A percentile compares a stretch with the other conserved stretches of the same genome.
These are phyloP conservation scores for Zele albiditarsus DNA, from an alignment of 2,888 invertebrate species.

Conservation along the genomic window DNA sequence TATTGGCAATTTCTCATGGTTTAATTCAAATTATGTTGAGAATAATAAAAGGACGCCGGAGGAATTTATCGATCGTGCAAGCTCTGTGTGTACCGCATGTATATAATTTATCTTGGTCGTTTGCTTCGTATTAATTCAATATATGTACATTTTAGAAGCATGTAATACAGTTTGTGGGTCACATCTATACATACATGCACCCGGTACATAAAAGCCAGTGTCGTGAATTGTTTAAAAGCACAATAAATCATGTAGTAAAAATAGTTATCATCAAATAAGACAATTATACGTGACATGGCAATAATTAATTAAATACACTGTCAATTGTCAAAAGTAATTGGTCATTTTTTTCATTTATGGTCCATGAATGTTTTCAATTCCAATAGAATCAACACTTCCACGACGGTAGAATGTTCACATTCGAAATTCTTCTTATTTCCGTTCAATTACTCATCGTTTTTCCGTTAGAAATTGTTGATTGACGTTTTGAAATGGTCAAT, in stretches of 20 bases:
- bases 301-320: too few species aligned
- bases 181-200: not conserved
- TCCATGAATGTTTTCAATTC: too few species aligned
- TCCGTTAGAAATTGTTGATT: too few species aligned
- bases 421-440: too few species aligned
- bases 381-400: too few species aligned
- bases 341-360: too few species aligned
- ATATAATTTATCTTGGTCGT: conserved; percentile 24
- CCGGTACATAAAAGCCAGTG: not conserved
- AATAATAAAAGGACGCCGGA: not conserved
- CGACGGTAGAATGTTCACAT: too few species aligned
- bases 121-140: conserved; percentile 10
- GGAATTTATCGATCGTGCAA: conserved; percentile 1
- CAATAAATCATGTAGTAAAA: not conserved
- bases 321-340: too few species aligned
- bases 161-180: not conserved
- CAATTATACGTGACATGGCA: too few species aligned
- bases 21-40: not conserved
- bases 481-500: too few species aligned
- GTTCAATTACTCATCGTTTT: too few species aligned
- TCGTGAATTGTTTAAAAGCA: not conserved
- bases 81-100: not conserved
- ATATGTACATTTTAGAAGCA: not conserved
- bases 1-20: not conserved
- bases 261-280: too few species aligned